Evolutionary conservation across 2,797 vertebrate genomes (phyloP), one percentile per base, ranked within the genome.

Genomic region (Sebastes minor): DNA sequence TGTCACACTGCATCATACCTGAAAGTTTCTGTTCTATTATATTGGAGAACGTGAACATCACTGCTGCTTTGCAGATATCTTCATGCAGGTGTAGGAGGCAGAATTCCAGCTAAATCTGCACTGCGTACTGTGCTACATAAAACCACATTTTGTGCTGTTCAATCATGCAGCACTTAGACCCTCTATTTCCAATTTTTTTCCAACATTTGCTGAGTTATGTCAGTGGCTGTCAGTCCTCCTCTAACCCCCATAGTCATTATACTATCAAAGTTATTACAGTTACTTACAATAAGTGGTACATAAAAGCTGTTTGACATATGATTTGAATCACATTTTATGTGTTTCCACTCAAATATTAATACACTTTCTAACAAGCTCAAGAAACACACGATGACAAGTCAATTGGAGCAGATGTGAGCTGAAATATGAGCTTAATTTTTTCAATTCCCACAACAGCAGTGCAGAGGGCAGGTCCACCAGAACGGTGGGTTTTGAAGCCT

Each of bases 341-440:
- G 73, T 78, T 75, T 81, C 61, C 55, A 61, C 49, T 81, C 59
- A 57, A 74, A 81, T 76, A 76, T 81, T 56, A 59, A 73, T 60
- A 74, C 23, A 27, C 56, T 65, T 63, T 55, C 18, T n/a, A 71
- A 68, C 46, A 65, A 12, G 63, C n/a, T 70, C 23, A 70, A 71
- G 55, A 71, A 62, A 79, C 25, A 74, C 49, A 74, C 12, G 14
- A 76, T 70, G 74, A 64, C 75, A 80, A 60, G 70, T 59, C 28
- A 76, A 6, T 60, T 30, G 63, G 35, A 78, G 61, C 65, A 80
- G 61, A 78, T 53, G 55, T 64, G 62, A 74, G 59, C n/a, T 62
- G 33, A 79, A 77, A 81, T 81, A 42, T 27, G 59, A 73, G 23
- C 86, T 83, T 63, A 9, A 81, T 74, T 77, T 68, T 64, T 65